Evolutionary conservation across 2,113 vertebrate genomes (phyloP).

Genomic region (Eubucco bourcierii): DNA sequence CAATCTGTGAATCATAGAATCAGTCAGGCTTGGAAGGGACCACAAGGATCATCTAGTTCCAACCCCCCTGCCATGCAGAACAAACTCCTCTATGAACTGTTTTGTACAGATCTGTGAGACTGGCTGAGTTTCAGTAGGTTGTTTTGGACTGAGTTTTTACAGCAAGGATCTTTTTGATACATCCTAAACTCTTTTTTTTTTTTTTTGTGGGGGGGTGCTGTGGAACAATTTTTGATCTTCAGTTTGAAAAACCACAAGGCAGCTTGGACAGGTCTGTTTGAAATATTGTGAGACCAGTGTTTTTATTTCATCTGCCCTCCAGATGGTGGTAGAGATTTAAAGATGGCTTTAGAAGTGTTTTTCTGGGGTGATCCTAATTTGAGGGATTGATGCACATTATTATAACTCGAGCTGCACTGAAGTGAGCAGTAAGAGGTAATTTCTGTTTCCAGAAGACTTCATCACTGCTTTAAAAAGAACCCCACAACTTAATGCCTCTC

Average conservation of each 20-base stretch:
- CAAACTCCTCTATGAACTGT: not conserved
- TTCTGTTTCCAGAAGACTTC: not conserved
- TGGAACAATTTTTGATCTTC: not conserved
- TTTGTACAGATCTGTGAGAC: not conserved
- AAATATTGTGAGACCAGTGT: not conserved
- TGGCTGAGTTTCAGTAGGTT: not conserved
- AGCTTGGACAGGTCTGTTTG: not conserved
- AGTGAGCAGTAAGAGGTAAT: not conserved
- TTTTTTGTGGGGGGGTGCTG: too few relatives aligned
- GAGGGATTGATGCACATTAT: not conserved
- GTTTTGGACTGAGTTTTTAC: not conserved
- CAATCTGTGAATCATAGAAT: too few relatives aligned
- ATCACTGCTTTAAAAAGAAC: not conserved
- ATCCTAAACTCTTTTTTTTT: not conserved
- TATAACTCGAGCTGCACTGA: not conserved
- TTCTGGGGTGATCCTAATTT: not conserved
- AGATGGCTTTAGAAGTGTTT: not conserved
- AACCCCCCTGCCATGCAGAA: not conserved
- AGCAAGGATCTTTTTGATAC: not conserved
- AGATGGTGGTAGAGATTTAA: constrained; percentile 66
- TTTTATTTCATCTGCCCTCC: constrained; percentile 43
- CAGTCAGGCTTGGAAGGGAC: too few relatives aligned
- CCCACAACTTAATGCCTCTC: not conserved
- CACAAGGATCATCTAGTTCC: too few relatives aligned
- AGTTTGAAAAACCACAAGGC: not conserved